Base-by-base conservation (phyloP, 1,140 invertebrate genomes). In the Pararge aegeria region DNA sequence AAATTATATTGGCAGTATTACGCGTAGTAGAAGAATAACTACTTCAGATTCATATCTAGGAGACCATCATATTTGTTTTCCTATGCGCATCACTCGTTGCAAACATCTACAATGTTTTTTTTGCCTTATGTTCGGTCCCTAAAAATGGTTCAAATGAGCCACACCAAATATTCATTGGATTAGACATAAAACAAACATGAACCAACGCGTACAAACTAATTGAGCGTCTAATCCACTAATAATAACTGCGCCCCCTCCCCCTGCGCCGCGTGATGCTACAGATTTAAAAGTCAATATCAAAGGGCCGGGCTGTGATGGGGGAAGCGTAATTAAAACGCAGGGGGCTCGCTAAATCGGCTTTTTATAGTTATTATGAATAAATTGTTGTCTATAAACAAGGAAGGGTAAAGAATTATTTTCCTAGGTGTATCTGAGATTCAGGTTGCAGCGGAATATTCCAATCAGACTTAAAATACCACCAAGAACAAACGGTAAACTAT, bases 231-330 rank as follows among this genome's bases (percentile, higher is more conserved):
- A 73, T 73, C 67, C 70, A 27, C 48, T 60, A 52, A 60, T 57
- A 46, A 54, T 40, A 46, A 50, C 34, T 15, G 13, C 53, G 30
- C 37, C 10, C 61, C 50, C 34, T n/a, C 34, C 4, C 27, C 27
- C 30, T 12, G 3, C 30, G 2, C 10, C 30, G 30, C 38, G 54
- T 48, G 53, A 19, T 49, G 57, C 51, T 60, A 55, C 50, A 64
- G 64, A 62, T 73, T 69, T 69, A 73, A 64, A 69, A 73, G 70
- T 73, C 67, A 73, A 73, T 70, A 67, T 65, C 7, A 27, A 7
- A 4, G 27, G 27, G 16, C 38, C 24, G 24, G 53, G 38, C 44
- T n/a, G n/a, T 49, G 49, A 44, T 34, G 65, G 65, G 62, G 61
- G 37, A 48, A 10, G 37, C 29, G 50, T 67, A 61, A 68, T 70